A percentile compares a stretch with the other conserved stretches of the same genome.
phyloP scores from a whole-genome alignment of 2,113 vertebrate genomes.

The Charadrius vociferus region DNA sequence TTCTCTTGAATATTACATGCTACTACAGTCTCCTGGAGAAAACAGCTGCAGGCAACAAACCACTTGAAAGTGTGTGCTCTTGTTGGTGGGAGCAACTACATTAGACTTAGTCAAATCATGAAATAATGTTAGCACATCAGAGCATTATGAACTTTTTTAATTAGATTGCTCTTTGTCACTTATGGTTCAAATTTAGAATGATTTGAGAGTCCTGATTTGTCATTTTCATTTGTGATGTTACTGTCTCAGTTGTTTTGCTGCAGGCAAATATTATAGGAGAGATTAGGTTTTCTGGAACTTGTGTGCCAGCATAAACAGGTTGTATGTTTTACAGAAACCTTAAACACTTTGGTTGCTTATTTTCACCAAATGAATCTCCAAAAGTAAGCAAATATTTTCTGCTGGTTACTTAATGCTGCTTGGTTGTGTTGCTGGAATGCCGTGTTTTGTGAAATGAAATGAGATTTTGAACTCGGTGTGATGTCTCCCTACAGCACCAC shows the following conservation, averaged over 20 bases:
- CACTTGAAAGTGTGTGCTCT: neutral
- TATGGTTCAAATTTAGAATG: neutral
- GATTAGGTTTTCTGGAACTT: neutral
- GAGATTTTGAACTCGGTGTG: neutral
- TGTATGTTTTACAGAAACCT: neutral
- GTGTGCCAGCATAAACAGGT: neutral
- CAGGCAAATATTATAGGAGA: neutral
- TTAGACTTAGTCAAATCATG: neutral
- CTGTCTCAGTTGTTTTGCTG: neutral
- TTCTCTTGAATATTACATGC: conserved; percentile 36
- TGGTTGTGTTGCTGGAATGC: neutral
- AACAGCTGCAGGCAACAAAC: conserved; percentile 32
- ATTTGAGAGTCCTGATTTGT: neutral
- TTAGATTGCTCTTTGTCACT: conserved; percentile 20
- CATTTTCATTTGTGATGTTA: neutral
- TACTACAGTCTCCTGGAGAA: neutral
- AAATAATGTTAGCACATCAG: neutral
- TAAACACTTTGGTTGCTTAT: neutral
- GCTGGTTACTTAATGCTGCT: neutral
- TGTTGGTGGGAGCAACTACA: neutral
- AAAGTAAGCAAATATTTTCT: neutral
- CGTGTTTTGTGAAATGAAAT: neutral
- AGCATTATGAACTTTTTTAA: neutral
- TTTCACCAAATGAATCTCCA: neutral
- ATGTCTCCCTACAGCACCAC: neutral